Base-by-base conservation (phyloP, 2,888 invertebrate species). In the Drosophila anomelani region DNA sequence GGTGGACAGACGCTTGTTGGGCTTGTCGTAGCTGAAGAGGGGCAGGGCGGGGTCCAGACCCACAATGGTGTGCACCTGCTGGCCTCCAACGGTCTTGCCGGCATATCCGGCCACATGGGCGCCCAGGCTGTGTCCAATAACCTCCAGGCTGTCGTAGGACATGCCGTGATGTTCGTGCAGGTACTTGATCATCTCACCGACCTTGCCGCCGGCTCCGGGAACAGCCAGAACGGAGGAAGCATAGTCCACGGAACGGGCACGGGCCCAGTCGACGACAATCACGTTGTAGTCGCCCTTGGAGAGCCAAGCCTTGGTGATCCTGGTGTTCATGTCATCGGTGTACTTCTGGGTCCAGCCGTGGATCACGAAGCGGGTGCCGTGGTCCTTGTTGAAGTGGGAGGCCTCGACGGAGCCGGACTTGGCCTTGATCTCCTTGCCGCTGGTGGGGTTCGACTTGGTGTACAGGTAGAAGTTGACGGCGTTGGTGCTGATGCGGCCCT, bases 31-130 rank as follows among this genome's bases (percentile, higher is more conserved):
- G 38, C 60, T 79, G 63, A 88, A 91, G 17, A 91, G 49, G 3
- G 92, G 92, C 1, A 88, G 64, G 0, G 92, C 92, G 9, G 92
- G 92, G 54, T 92, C 92, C 32, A 92, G 75, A 9, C 91, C 94
- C 77, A 94, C 93, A 41, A 95, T 94, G 3, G 94, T 93, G 78
- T 94, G 93, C 34, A 94, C 93, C 20, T 93, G 93, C 32, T 94
- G 94, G 77, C 93, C 81, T 43, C 92, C 93, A 3, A 94, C 93
- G 70, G 93, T 93, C 73, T 94, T 94, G 1, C 94, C 94, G 10
- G 94, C 93, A 47, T 93, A 94, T 0, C 94, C 94, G 13, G 94
- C 93, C 1, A 94, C 94, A 79, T 95, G 94, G 1, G 94, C 94
- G 0, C 94, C 94, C 67, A 95, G 91, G 64, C 94, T 94, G 77